Base-by-base conservation (phyloP, 2,797 vertebrate species). In the Ptychobarbus kaznakovi region DNA sequence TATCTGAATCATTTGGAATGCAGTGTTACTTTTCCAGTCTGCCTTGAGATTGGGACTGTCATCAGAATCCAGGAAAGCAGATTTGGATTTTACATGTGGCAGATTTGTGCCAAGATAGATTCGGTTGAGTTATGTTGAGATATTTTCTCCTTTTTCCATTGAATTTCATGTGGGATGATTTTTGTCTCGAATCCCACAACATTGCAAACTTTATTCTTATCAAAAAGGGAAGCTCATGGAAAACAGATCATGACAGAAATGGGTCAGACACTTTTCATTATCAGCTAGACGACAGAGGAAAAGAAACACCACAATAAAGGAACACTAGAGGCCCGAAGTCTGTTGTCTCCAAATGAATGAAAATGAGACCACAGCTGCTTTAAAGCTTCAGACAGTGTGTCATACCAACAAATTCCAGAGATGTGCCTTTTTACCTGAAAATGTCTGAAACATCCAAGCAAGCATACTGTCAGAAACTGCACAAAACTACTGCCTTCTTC, bases 231-330 rank as follows among this genome's bases (percentile, higher is more conserved):
- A 86, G 63, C 70, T 70, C 16, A 38, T 13, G 38, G 80, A 77
- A 85, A 87, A 86, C 38, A 58, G 65, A 80, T 83, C 69, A 72
- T 80, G 86, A 76, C 90, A 84, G 76, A 88, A 88, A 78, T 81
- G 61, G 86, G 87, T 87, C 86, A 89, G 65, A 73, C 78, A 79
- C 25, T 69, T 88, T 82, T 81, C 56, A 74, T 84, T 85, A 77
- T 86, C 77, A 76, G 38, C 18, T 49, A 20, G 49, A 80, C 65
- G 63, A 74, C 25, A n/a, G 53, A 76, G n/a, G 53, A 20, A 65
- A 79, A 74, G 11, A 74, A 56, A 80, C 66, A 25, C 25, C 35
- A 65, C 56, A 77, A 20, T 74, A 70, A 73, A 63, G 74, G 7
- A 79, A 77, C 20, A 58, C 32, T 12, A 25, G 40, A 81, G 56